A percentile compares a stretch with the other conserved stretches of the same genome.
phyloP scores from a whole-genome alignment of 1,140 invertebrate genomes.

The Lethrus apterus region DNA sequence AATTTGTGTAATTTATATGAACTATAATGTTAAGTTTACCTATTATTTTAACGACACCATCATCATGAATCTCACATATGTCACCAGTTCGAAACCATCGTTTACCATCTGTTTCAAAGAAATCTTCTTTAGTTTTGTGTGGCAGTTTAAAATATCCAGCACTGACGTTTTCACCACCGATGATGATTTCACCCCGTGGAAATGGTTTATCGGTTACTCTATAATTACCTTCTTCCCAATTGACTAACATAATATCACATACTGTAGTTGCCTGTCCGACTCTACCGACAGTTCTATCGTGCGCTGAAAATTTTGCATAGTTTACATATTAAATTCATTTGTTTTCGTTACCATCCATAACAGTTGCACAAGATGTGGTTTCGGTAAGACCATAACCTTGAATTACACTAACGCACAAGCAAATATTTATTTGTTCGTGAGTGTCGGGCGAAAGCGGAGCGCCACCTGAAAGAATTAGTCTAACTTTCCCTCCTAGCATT shows the following conservation, averaged over 20 bases:
- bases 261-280: conserved; percentile 85
- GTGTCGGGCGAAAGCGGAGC: conserved; percentile 94
- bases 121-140: conserved; percentile 86
- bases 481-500: conserved; percentile 79
- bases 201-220: conserved; percentile 79
- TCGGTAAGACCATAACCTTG: conserved; percentile 98
- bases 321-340: conserved; percentile 2
- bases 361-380: conserved; percentile 86
- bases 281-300: conserved; percentile 69
- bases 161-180: conserved; percentile 87
- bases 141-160: conserved; percentile 90
- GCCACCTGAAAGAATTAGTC: conserved; percentile 84
- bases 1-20: not conserved
- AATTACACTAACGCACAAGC: conserved; percentile 82
- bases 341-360: conserved; percentile 64
- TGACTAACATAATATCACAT: conserved; percentile 78
- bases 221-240: conserved; percentile 96
- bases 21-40: conserved; percentile 52
- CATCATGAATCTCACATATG: conserved; percentile 86
- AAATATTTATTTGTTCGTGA: conserved; percentile 89
- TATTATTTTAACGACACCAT: conserved; percentile 94
- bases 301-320: conserved; percentile 36
- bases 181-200: conserved; percentile 86
- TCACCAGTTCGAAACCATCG: conserved; percentile 95
- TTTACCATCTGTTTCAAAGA: conserved; percentile 70